These are phyloP conservation scores for Pseudococcus jackbeardsleyi DNA, from an alignment of 2,888 invertebrate genomes.

Conservation along the genomic window DNA sequence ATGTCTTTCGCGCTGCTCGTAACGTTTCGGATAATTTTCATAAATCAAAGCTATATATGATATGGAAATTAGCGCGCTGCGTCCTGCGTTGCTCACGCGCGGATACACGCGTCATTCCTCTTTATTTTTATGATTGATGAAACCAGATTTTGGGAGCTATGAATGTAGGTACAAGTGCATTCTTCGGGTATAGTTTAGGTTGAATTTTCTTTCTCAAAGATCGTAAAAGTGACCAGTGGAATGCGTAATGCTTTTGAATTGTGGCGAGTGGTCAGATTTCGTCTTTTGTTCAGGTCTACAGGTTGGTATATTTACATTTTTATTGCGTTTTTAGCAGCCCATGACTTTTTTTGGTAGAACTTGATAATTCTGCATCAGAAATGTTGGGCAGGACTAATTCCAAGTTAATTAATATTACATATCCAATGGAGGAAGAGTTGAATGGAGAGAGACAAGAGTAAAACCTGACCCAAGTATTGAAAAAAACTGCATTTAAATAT, in stretches of 20 bases:
- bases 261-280: too few relatives aligned
- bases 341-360: too few relatives aligned
- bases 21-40: constrained; percentile 38
- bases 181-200: background rate
- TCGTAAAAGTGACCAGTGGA: background rate
- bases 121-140: constrained; percentile 62
- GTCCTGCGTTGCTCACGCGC: background rate
- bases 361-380: too few relatives aligned
- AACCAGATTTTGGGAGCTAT: constrained; percentile 61
- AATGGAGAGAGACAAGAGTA: too few relatives aligned
- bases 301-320: too few relatives aligned
- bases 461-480: too few relatives aligned
- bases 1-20: constrained; percentile 4
- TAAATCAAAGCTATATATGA: constrained; percentile 42
- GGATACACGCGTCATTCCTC: constrained; percentile 33
- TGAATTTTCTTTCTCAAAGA: background rate
- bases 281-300: too few relatives aligned
- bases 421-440: too few relatives aligned
- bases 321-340: too few relatives aligned
- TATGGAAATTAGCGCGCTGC: constrained; percentile 34
- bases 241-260: background rate
- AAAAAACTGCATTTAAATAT: too few relatives aligned
- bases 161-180: background rate
- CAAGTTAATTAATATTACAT: too few relatives aligned
- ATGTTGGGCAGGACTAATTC: too few relatives aligned